Conservation (phyloP, 1,140 invertebrate species). For the Drosophila gunungcola region DNA sequence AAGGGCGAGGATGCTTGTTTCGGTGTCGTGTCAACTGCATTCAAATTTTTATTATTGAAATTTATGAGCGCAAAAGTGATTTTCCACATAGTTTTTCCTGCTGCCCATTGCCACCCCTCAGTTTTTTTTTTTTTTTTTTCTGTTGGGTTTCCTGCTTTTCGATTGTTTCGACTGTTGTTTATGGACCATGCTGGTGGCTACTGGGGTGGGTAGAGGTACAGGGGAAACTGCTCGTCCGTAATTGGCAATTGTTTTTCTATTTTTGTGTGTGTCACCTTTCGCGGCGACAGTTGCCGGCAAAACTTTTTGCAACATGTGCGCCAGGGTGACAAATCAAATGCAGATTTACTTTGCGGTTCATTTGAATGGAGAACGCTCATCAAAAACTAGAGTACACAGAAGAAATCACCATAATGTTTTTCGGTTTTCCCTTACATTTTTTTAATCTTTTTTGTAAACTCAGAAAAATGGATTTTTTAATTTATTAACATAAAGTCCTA, state of each 20-base stretch:
- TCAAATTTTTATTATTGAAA: conserved; percentile 84
- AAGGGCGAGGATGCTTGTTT: conserved; percentile 58
- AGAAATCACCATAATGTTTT: background rate
- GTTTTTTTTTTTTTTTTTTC: conserved; percentile 37
- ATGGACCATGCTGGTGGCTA: conserved; percentile 64
- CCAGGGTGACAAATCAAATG: conserved; percentile 56
- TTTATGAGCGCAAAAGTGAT: conserved; percentile 82
- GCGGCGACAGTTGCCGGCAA: conserved; percentile 49
- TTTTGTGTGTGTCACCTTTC: conserved; percentile 59
- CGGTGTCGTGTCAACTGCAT: conserved; percentile 77
- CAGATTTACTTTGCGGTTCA: conserved; percentile 59
- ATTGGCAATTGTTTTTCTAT: conserved; percentile 82
- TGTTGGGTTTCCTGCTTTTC: conserved; percentile 25
- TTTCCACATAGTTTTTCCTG: conserved; percentile 75
- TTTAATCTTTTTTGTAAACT: background rate
- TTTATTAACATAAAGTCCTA: no score
- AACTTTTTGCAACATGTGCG: conserved; percentile 74
- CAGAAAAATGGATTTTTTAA: no score
- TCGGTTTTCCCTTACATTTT: no score
- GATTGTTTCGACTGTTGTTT: conserved; percentile 49
- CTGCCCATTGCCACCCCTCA: conserved; percentile 30
- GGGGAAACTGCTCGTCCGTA: conserved; percentile 53
- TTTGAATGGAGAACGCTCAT: conserved; percentile 58
- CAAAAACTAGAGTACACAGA: conserved; percentile 11
- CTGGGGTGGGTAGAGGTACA: conserved; percentile 38